phyloP scores from a whole-genome alignment of 1,140 invertebrate species.

The Pachypsylla venusta region DNA sequence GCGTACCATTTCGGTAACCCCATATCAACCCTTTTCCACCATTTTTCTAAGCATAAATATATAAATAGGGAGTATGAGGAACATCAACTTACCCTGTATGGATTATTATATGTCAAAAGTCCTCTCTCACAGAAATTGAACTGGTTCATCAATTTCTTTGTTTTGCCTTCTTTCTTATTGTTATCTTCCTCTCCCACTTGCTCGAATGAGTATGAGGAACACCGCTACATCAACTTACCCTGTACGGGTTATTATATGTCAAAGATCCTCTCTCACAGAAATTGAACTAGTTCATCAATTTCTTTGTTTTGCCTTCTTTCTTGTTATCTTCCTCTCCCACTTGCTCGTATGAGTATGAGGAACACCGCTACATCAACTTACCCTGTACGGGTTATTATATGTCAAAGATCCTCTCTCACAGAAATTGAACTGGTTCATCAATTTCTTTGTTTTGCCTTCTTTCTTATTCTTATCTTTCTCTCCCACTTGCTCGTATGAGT shows the following conservation, averaged over 20 bases:
- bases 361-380: no score
- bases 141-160: conserved; percentile 54
- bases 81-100: conserved; percentile 55
- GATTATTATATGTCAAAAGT: conserved; percentile 65
- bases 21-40: no score
- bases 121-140: conserved; percentile 89
- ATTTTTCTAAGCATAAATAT: no score
- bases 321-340: conserved; percentile 29
- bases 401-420: conserved; percentile 80
- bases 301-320: conserved; percentile 27
- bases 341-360: no score
- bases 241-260: conserved; percentile 62
- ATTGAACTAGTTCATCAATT: conserved; percentile 76
- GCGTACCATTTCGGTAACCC: no score
- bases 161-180: conserved; percentile 26
- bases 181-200: conserved; percentile 25
- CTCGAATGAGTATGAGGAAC: no score
- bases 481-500: conserved; percentile 22
- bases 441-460: conserved; percentile 28
- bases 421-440: conserved; percentile 85
- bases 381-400: conserved; percentile 58
- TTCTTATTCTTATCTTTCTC: conserved; percentile 28
- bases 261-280: conserved; percentile 79
- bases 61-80: no score
- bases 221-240: no score